Evolutionary conservation across 1,140 invertebrate genomes (phyloP), one percentile per base, ranked within the genome.

Genomic region (Sesamia nonagrioides): DNA sequence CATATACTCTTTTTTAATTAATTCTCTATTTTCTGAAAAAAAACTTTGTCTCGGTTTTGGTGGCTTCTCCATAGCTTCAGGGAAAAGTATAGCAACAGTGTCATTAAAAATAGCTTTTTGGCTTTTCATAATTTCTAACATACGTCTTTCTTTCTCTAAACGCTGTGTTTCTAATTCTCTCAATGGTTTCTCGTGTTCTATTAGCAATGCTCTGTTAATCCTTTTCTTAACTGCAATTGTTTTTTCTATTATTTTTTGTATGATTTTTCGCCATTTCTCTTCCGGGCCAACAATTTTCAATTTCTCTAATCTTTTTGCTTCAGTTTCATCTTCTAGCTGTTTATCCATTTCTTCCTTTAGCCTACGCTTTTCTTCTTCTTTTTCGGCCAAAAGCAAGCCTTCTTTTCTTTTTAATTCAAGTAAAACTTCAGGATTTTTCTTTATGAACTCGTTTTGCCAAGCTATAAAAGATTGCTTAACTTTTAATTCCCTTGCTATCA

Each of bases 111-210:
- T 94, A 37, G 84, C 85, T 73, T 94, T 90, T 75, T 95, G 94
- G 78, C 93, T 92, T 82, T 95, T 94, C 91, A 95, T 93, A 68
- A 95, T 93, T 74, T 95, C 93, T n/a, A 94, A 79, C 92, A 95
- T 94, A 83, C 93, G 85, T 82, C 86, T 89, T 83, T 94, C 89
- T 82, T 94, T 95, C 78, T 92, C 91, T 75, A 92, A 78, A 8
- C 92, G 88, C 66, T 95, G 93, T 18, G 87, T 84, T 87, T 95
- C 94, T 73, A 95, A 81, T 74, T 95, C 94, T 79, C 91, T 84
- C 40, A 95, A 82, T 15, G 95, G 95, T 82, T 93, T 94, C 76
- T 95, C 94, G 40, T 95, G 90, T 81, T 94, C 92, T 56, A 94
- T 91, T 35, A 95, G 74, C 82, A 95, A 89, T 42, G 89, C 86